Conservation (phyloP, 1,140 invertebrate genomes). For the Philaenus spumarius region DNA sequence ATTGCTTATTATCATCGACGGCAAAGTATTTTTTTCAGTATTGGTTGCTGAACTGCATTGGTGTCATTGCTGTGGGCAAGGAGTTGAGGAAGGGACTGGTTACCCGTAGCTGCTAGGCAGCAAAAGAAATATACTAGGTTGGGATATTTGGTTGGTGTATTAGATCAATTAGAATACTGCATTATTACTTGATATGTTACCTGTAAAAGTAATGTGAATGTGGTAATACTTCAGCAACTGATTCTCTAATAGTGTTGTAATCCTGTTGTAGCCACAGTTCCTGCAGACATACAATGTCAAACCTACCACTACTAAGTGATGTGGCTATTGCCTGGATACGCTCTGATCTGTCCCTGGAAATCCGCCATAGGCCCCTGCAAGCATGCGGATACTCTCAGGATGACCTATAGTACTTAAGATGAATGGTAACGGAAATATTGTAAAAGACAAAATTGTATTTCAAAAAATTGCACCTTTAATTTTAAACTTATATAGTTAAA, state of each 20-base stretch:
- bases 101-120: no score
- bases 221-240: constrained; percentile 55
- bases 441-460: no score
- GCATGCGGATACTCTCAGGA: no score
- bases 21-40: no score
- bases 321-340: constrained; percentile 76
- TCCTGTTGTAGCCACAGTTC: constrained; percentile 83
- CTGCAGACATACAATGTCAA: constrained; percentile 88
- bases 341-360: constrained; percentile 65
- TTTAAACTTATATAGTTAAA: no score
- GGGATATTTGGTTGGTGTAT: no score
- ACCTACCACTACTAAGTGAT: constrained; percentile 56
- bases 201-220: constrained; percentile 92
- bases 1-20: no score
- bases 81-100: not conserved
- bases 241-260: constrained; percentile 61
- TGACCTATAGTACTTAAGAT: no score
- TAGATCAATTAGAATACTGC: not conserved
- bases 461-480: no score
- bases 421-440: no score
- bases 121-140: constrained; percentile 21
- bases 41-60: no score
- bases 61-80: no score
- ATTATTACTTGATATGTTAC: constrained; percentile 41
- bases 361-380: constrained; percentile 80